These are phyloP conservation scores for Neodontobutis hainanensis DNA, from an alignment of 2,113 vertebrate genomes.

Conservation along the genomic window DNA sequence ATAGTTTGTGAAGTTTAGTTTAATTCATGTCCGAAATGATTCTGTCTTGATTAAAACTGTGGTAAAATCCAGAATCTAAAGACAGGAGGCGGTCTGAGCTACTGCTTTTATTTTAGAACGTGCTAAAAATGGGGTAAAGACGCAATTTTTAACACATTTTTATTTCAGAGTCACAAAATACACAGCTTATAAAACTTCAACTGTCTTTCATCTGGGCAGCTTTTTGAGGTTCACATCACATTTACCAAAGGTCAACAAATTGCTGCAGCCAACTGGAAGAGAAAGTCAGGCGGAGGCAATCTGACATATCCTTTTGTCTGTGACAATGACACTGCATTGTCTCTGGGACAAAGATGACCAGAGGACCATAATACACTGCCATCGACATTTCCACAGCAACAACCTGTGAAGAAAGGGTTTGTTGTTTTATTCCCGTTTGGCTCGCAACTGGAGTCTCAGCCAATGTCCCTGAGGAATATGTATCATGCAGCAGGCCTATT, in stretches of 20 bases:
- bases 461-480: slow-evolving; percentile 7
- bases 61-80: neutral
- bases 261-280: slow-evolving; percentile 30
- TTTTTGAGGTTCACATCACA: slow-evolving; percentile 34
- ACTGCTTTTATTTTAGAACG: neutral
- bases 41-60: neutral
- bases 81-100: neutral
- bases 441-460: slow-evolving; percentile 36
- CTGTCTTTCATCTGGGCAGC: neutral
- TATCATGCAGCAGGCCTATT: slow-evolving; percentile 24
- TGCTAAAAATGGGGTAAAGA: neutral
- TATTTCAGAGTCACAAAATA: neutral
- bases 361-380: slow-evolving; percentile 28
- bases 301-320: slow-evolving; percentile 43
- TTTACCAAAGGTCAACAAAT: slow-evolving; percentile 42
- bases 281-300: slow-evolving; percentile 28
- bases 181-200: neutral
- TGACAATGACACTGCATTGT: slow-evolving; percentile 14
- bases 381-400: slow-evolving; percentile 13
- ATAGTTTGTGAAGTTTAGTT: no score
- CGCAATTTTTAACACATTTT: neutral
- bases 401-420: slow-evolving; percentile 20
- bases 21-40: no score
- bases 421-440: slow-evolving; percentile 18
- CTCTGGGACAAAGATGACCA: slow-evolving; percentile 37